Evolutionary conservation across 2,888 invertebrate genomes (phyloP).

Genomic region (Eucriotettix oculatus): DNA sequence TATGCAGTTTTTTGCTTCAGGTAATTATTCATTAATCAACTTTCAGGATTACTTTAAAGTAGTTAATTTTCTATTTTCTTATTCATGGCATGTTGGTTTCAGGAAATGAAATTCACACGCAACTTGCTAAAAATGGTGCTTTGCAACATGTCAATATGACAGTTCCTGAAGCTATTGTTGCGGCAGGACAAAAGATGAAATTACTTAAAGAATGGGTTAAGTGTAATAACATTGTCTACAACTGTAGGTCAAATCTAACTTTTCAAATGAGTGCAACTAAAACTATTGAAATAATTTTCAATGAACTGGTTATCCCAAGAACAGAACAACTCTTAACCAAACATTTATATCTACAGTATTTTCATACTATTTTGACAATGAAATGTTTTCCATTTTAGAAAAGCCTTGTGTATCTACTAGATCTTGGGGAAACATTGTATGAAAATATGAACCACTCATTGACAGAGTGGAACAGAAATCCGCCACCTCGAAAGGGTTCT

Average conservation of each 20-base stretch:
- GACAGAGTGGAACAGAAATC: slow-evolving; percentile 26
- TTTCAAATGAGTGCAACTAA: no score
- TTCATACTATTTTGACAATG: neutral
- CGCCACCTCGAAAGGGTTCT: slow-evolving; percentile 19
- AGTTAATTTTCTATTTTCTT: no score
- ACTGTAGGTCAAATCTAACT: no score
- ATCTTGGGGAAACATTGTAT: slow-evolving; percentile 25
- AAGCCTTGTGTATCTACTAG: slow-evolving; percentile 28
- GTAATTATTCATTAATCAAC: no score
- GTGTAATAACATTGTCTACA: no score
- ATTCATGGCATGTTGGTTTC: slow-evolving; percentile 16
- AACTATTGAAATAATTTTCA: slow-evolving; percentile 7
- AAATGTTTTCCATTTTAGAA: slow-evolving; percentile 22
- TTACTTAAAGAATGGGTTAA: slow-evolving; percentile 26
- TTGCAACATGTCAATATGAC: slow-evolving; percentile 30
- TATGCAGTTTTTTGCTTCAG: no score
- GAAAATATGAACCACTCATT: slow-evolving; percentile 27
- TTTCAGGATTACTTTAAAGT: no score
- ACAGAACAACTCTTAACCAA: no score
- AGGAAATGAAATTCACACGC: slow-evolving; percentile 36
- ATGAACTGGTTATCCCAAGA: no score
- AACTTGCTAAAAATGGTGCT: slow-evolving; percentile 20
- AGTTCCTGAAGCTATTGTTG: slow-evolving; percentile 34
- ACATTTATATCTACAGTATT: neutral
- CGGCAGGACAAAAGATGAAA: slow-evolving; percentile 22